Percentiles rank a stretch among this genome's conserved stretches.
These are phyloP conservation scores for Peromyscus leucopus DNA, from an alignment of 2,113 vertebrate species.

Conservation along the genomic window DNA sequence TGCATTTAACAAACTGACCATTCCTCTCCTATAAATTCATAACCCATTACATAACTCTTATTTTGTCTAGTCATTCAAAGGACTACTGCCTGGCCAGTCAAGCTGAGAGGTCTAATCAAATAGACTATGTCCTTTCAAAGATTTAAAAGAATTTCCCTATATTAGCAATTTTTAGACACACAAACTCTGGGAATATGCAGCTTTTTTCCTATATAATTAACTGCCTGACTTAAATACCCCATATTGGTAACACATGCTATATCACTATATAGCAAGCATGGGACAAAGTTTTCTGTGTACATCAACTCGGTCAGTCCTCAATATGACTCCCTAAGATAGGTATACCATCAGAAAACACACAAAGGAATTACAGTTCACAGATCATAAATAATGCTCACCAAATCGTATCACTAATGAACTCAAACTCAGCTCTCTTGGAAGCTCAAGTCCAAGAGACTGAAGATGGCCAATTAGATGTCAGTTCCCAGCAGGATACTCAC, in stretches of 20 bases:
- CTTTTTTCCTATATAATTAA: background rate
- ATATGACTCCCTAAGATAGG: background rate
- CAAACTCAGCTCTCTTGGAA: constrained; percentile 29
- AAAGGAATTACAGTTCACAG: background rate
- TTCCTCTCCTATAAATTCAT: constrained; percentile 39
- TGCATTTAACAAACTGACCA: constrained; percentile 45
- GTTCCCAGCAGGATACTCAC: background rate
- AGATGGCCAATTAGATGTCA: background rate
- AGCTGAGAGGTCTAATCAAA: constrained; percentile 8
- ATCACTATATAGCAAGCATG: background rate
- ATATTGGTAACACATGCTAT: background rate
- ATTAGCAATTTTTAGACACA: background rate
- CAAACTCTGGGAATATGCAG: background rate
- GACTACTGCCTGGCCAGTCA: background rate
- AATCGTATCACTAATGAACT: constrained; percentile 11
- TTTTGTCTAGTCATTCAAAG: constrained; percentile 18
- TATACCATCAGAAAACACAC: background rate
- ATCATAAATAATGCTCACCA: background rate
- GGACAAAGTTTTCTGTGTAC: background rate
- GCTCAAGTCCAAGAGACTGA: background rate
- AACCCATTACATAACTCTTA: constrained; percentile 42
- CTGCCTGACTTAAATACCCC: background rate
- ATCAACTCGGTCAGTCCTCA: background rate
- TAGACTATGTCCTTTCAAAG: background rate
- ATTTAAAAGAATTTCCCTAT: background rate